phyloP scores from a whole-genome alignment of 1,140 invertebrate species.

The Pararge aegeria region DNA sequence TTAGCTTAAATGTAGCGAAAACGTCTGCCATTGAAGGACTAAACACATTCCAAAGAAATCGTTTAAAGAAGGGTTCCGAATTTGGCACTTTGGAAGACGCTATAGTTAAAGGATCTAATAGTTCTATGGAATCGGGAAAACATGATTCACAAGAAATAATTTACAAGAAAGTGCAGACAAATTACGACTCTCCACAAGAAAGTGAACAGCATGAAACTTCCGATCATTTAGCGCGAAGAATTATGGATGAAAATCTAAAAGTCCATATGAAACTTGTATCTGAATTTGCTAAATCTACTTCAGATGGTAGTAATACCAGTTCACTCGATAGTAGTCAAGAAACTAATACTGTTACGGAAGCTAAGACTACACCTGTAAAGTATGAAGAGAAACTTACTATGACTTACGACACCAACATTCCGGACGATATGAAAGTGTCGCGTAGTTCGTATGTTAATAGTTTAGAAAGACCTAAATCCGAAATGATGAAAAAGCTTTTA shows the following conservation, averaged over 20 bases:
- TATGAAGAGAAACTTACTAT: slow-evolving; percentile 72
- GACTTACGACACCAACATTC: slow-evolving; percentile 80
- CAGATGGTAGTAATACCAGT: slow-evolving; percentile 64
- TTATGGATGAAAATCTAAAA: slow-evolving; percentile 74
- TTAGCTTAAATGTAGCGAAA: slow-evolving; percentile 79
- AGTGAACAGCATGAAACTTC: slow-evolving; percentile 65
- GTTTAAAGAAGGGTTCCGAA: slow-evolving; percentile 86
- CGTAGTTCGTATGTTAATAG: slow-evolving; percentile 79
- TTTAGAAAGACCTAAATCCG: slow-evolving; percentile 79
- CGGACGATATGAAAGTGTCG: slow-evolving; percentile 82
- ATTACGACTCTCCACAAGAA: slow-evolving; percentile 47
- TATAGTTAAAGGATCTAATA: slow-evolving; percentile 80
- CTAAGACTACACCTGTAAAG: slow-evolving; percentile 49
- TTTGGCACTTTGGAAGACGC: slow-evolving; percentile 89
- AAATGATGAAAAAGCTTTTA: slow-evolving; percentile 79
- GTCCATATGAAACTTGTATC: slow-evolving; percentile 74
- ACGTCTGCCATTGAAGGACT: slow-evolving; percentile 83
- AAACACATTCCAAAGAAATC: slow-evolving; percentile 83
- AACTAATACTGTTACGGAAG: slow-evolving; percentile 29
- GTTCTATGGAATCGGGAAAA: slow-evolving; percentile 71
- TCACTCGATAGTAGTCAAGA: slow-evolving; percentile 63
- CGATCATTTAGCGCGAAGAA: slow-evolving; percentile 67
- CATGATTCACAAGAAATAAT: slow-evolving; percentile 47
- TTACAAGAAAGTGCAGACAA: slow-evolving; percentile 36
- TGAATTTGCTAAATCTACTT: slow-evolving; percentile 73